Evolutionary conservation across 2,113 vertebrate genomes (phyloP).

Genomic region (Uria aalge): DNA sequence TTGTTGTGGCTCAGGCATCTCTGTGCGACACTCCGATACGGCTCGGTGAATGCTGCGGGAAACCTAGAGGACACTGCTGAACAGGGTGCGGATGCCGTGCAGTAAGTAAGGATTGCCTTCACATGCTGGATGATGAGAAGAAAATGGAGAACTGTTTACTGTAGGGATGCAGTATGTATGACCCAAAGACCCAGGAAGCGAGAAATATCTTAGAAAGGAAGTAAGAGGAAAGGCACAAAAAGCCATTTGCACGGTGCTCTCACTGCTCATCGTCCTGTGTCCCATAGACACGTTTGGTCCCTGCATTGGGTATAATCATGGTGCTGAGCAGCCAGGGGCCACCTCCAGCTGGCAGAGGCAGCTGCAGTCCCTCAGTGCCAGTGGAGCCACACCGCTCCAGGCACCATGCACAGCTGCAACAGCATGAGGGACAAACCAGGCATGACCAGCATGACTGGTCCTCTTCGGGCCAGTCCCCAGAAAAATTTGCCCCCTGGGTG

Average conservation of each 20-base stretch:
- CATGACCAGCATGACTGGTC: too few relatives aligned
- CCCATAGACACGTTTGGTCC: not conserved
- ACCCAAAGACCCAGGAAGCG: not conserved
- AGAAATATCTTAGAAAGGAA: not conserved
- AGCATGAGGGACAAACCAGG: not conserved
- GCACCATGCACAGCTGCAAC: not conserved
- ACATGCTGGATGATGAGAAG: not conserved
- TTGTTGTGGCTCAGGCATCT: fast-evolving
- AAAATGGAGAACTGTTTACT: not conserved
- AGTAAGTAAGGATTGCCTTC: not conserved
- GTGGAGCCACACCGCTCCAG: not conserved
- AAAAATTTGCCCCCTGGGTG: not conserved
- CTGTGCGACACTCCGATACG: fast-evolving
- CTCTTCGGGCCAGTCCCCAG: not conserved
- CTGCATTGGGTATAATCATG: fast-evolving
- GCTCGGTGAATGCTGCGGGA: fast-evolving
- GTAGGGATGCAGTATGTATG: not conserved
- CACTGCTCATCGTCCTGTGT: not conserved
- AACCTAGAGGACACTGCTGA: not conserved
- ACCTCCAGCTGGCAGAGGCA: too few relatives aligned
- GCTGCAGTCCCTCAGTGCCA: not conserved
- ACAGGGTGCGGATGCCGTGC: not conserved
- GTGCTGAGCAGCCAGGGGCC: not conserved
- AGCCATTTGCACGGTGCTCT: not conserved
- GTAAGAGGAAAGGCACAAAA: not conserved